phyloP scores from a whole-genome alignment of 2,797 vertebrate genomes.

The Myotis daubentonii region DNA sequence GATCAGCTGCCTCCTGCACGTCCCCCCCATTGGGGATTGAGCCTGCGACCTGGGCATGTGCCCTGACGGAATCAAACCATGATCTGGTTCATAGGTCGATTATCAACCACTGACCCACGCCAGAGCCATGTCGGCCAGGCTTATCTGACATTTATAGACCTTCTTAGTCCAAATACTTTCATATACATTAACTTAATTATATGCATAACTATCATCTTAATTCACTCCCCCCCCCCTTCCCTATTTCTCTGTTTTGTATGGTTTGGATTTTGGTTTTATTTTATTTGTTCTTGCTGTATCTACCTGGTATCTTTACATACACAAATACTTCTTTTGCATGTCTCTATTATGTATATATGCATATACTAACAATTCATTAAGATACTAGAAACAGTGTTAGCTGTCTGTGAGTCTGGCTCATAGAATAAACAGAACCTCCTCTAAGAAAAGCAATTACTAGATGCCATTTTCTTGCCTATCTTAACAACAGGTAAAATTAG shows the following conservation, averaged over 20 bases:
- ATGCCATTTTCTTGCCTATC: neutral
- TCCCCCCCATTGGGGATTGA: too few relatives aligned
- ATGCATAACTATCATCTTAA: neutral
- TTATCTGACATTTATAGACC: neutral
- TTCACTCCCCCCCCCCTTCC: rapidly evolving
- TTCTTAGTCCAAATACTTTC: neutral
- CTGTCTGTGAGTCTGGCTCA: neutral
- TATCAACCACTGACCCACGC: too few relatives aligned
- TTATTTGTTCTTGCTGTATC: neutral
- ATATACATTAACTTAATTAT: neutral
- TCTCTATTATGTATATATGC: neutral
- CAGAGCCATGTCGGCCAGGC: too few relatives aligned
- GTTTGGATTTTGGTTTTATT: conserved; percentile 20
- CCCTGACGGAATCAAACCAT: too few relatives aligned
- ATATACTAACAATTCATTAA: neutral
- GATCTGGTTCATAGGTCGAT: too few relatives aligned
- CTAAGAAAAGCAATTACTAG: neutral
- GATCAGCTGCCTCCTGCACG: too few relatives aligned
- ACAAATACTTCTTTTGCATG: neutral
- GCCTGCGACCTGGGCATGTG: too few relatives aligned
- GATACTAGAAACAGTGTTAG: neutral
- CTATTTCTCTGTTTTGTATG: neutral
- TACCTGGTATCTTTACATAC: neutral
- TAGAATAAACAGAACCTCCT: too few relatives aligned
- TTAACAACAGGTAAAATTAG: neutral